Base-by-base conservation (phyloP, 2,797 vertebrate genomes). In the Trachurus trachurus region DNA sequence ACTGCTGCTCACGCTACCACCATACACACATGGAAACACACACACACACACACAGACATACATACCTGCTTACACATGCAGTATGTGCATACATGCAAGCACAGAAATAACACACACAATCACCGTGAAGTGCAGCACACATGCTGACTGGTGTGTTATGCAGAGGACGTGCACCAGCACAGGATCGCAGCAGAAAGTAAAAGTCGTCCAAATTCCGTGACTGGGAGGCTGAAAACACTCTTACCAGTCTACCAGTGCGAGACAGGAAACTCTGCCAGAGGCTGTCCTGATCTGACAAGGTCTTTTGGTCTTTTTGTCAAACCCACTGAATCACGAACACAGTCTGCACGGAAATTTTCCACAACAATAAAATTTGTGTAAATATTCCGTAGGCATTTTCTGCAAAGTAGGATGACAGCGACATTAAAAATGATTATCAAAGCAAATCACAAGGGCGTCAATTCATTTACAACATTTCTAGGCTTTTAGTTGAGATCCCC, bases 1-100 rank as follows among this genome's bases (percentile, higher is more conserved):
- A 91, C 86, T 84, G 17, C 53, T 77, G 78, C 90, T 90, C 93
- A 95, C 91, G 91, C 93, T 90, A 93, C 71, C 85, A 74, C 54
- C 52, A 74, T 45, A 77, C 80, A 74, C 79, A 78, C 80, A 79
- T 59, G 56, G n/a, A 83, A 52, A 74, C 69, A 82, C 78, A 79
- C 83, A 72, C 66, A n/a, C n/a, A n/a, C 26, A 77, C 73, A 66
- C 66, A 71, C 60, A 61, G 59, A 66, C 59, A 78, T 21, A 60
- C 42, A 52, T 42, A 53, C 56, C 17, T 49, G 11, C 52, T 54
- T 50, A 64, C 17, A 37, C 19, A 62, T 64, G 66, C 64, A 76
- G 29, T 59, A 29, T 56, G 47, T 68, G 52, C 61, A 69, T 52
- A 59, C 53, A 77, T 74, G 68, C 71, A 71, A 80, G 58, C 54